Evolutionary conservation across 2,113 vertebrate species (phyloP).

Genomic region (Connochaetes taurinus): DNA sequence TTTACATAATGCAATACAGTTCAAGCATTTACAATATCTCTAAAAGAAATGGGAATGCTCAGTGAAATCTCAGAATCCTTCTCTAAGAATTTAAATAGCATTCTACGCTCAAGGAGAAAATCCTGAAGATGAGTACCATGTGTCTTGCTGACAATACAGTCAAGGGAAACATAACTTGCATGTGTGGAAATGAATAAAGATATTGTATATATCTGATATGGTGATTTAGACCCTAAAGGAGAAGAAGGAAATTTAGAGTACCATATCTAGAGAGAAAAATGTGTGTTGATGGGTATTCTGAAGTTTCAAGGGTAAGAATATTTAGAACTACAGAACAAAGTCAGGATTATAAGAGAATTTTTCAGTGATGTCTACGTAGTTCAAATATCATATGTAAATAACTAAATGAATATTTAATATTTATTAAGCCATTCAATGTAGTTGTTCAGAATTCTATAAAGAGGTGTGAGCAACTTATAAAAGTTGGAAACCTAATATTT

Average conservation of each 20-base stretch:
- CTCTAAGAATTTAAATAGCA: background rate
- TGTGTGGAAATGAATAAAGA: background rate
- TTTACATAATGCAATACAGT: background rate
- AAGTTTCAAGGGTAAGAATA: background rate
- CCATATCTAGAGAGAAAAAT: background rate
- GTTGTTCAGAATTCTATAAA: background rate
- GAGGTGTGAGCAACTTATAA: background rate
- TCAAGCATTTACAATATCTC: background rate
- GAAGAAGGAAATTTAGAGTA: background rate
- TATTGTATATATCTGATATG: background rate
- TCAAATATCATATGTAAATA: background rate
- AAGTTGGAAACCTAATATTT: background rate
- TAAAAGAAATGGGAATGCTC: background rate
- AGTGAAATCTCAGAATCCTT: background rate
- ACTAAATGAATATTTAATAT: background rate
- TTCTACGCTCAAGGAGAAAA: background rate
- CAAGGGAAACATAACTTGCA: background rate
- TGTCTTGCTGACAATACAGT: background rate
- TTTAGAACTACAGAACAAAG: background rate
- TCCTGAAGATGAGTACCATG: background rate
- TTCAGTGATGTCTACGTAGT: background rate
- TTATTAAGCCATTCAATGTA: background rate
- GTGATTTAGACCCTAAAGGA: background rate
- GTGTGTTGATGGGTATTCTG: background rate
- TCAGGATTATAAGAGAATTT: background rate